Conservation (phyloP, 2,888 invertebrate genomes). For the Thymelicus acteon region DNA sequence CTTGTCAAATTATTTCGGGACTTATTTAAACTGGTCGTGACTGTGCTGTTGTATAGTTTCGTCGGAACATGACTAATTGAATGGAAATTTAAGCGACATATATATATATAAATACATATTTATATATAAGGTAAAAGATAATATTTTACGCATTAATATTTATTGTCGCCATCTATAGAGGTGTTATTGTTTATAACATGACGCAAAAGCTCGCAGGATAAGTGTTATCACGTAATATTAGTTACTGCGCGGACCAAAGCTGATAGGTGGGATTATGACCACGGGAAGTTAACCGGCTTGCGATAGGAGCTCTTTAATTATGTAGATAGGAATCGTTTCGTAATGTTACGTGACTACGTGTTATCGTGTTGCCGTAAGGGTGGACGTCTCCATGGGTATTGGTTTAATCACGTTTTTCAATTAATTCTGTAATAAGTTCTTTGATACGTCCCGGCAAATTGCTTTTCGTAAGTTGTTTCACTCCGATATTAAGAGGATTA, state of each 20-base stretch:
- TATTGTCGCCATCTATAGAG: too few species aligned
- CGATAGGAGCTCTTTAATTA: slow-evolving; percentile 23
- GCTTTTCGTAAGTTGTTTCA: neutral
- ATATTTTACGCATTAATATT: too few species aligned
- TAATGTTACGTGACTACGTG: slow-evolving; percentile 20
- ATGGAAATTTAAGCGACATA: too few species aligned
- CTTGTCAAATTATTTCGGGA: too few species aligned
- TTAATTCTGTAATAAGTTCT: slow-evolving; percentile 1
- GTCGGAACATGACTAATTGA: too few species aligned
- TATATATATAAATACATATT: too few species aligned
- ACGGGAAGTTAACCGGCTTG: slow-evolving; percentile 10
- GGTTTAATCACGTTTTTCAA: slow-evolving; percentile 9
- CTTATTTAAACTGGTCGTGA: too few species aligned
- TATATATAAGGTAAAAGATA: too few species aligned
- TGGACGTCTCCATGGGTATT: neutral
- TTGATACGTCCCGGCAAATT: neutral
- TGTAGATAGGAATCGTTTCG: slow-evolving; percentile 18
- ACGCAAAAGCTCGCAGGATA: slow-evolving; percentile 7
- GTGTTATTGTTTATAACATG: neutral
- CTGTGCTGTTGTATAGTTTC: too few species aligned
- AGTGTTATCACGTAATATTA: slow-evolving; percentile 10
- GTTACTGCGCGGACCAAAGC: slow-evolving; percentile 17
- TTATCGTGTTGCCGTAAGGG: slow-evolving; percentile 2
- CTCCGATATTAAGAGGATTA: neutral
- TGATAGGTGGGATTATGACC: slow-evolving; percentile 11